These are phyloP conservation scores for Alfaro cultratus DNA, from an alignment of 2,797 vertebrate genomes.

Conservation along the genomic window DNA sequence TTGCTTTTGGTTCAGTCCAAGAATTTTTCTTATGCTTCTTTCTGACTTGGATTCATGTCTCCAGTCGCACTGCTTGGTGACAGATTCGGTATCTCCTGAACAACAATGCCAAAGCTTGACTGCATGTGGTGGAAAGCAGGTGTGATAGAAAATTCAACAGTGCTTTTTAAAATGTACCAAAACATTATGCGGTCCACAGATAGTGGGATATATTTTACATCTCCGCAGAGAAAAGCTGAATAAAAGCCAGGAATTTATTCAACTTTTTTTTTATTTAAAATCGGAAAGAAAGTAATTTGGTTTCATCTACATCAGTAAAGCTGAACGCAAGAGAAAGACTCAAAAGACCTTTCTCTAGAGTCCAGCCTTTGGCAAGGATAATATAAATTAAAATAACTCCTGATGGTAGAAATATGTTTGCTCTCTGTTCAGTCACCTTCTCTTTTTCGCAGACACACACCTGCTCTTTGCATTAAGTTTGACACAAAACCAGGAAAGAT, in stretches of 20 bases:
- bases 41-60: constrained; percentile 29
- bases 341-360: constrained; percentile 10
- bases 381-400: constrained; percentile 29
- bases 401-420: constrained; percentile 29
- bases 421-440: constrained; percentile 24
- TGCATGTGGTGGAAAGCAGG: constrained; percentile 35
- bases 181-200: constrained; percentile 18
- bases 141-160: constrained; percentile 41
- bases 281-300: constrained; percentile 31
- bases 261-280: constrained; percentile 33
- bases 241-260: constrained; percentile 32
- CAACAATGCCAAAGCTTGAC: constrained; percentile 36
- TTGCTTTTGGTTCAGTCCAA: constrained; percentile 7
- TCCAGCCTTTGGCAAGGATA: constrained; percentile 29
- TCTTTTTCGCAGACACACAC: constrained; percentile 24
- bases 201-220: constrained; percentile 24
- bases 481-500: constrained; percentile 54
- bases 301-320: constrained; percentile 6
- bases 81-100: constrained; percentile 38
- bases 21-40: constrained; percentile 23
- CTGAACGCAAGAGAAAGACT: constrained; percentile 20
- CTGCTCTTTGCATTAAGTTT: constrained; percentile 41
- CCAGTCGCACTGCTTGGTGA: constrained; percentile 34
- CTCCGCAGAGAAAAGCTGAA: constrained; percentile 14
- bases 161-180: constrained; percentile 37